phyloP scores from a whole-genome alignment of 1,140 invertebrate species.

The Andrena cerasifolii region DNA sequence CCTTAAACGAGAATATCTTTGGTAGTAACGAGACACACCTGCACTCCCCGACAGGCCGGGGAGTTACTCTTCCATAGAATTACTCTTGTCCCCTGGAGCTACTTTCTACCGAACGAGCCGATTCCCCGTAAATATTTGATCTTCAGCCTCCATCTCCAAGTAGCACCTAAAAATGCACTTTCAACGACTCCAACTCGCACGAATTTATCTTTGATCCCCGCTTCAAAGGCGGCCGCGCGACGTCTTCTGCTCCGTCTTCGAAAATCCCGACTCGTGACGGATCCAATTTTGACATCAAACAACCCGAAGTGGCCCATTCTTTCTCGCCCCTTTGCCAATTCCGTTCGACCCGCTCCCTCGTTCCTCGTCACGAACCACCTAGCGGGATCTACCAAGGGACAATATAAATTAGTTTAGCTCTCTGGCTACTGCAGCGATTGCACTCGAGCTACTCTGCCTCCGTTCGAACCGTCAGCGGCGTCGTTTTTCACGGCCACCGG shows the following conservation, averaged over 20 bases:
- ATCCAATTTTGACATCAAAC: background rate
- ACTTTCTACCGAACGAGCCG: background rate
- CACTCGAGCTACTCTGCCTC: too few relatives aligned
- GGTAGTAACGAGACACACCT: too few relatives aligned
- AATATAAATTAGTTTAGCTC: conserved; percentile 58
- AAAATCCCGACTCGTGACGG: background rate
- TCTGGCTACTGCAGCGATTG: conserved; percentile 1
- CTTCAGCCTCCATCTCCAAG: background rate
- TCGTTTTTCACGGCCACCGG: background rate
- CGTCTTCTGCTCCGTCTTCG: background rate
- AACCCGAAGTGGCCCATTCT: background rate
- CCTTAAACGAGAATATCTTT: too few relatives aligned
- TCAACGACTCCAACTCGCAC: background rate
- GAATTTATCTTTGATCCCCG: background rate
- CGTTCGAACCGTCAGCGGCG: background rate
- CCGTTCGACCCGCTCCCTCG: background rate
- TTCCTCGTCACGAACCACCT: too few relatives aligned
- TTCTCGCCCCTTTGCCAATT: conserved; percentile 36
- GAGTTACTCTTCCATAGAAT: too few relatives aligned
- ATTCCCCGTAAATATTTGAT: background rate
- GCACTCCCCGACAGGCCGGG: too few relatives aligned
- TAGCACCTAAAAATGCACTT: background rate
- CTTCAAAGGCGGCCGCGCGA: background rate
- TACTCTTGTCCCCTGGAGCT: too few relatives aligned
- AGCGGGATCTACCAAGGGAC: conserved; percentile 24